Percentiles rank a stretch among this genome's conserved stretches.
phyloP scores from a whole-genome alignment of 2,888 invertebrate species.

The Eilema depressum region DNA sequence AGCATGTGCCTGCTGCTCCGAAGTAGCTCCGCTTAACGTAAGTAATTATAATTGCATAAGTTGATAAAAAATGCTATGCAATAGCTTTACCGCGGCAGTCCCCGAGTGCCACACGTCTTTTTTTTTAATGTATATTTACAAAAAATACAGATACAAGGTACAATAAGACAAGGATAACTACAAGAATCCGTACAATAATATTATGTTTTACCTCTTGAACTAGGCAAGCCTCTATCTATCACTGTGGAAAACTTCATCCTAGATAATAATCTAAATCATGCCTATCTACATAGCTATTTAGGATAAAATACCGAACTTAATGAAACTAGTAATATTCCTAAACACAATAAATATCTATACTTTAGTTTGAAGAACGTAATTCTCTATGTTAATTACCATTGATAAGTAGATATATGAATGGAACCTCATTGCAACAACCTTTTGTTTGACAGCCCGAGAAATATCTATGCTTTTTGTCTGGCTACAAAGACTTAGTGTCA shows the following conservation, averaged over 20 bases:
- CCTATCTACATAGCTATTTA: constrained; percentile 1
- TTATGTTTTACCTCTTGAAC: too few relatives aligned
- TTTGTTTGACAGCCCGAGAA: neutral
- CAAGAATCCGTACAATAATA: too few relatives aligned
- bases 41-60: too few relatives aligned
- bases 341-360: neutral
- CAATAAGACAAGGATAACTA: too few relatives aligned
- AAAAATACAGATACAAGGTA: too few relatives aligned
- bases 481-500: neutral
- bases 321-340: constrained; percentile 2
- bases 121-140: too few relatives aligned
- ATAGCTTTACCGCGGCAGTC: too few relatives aligned
- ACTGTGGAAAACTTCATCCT: neutral
- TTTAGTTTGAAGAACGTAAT: neutral
- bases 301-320: neutral
- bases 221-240: too few relatives aligned
- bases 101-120: too few relatives aligned
- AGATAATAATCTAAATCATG: neutral
- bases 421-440: neutral
- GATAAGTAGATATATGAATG: neutral
- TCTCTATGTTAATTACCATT: neutral
- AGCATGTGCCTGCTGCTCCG: too few relatives aligned
- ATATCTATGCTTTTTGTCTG: neutral
- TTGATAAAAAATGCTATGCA: too few relatives aligned
- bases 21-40: too few relatives aligned